phyloP scores from a whole-genome alignment of 2,113 vertebrate species.

The Megaceryle torquata region DNA sequence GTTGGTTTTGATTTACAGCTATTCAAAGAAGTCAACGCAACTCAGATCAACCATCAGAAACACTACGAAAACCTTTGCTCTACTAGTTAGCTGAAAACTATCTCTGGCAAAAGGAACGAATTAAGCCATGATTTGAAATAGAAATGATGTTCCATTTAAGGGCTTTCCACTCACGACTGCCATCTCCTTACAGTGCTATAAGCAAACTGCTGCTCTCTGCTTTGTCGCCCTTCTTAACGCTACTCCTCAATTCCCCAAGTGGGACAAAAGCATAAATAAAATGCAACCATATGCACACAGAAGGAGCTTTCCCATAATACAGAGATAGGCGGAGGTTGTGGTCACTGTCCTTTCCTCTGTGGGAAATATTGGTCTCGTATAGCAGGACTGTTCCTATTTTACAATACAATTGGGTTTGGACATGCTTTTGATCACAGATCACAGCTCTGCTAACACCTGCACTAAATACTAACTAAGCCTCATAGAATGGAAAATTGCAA shows the following conservation, averaged over 20 bases:
- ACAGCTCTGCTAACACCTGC: slow-evolving; percentile 70
- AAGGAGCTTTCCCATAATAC: slow-evolving; percentile 48
- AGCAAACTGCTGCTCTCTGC: slow-evolving; percentile 30
- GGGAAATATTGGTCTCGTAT: slow-evolving; percentile 56
- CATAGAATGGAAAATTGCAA: slow-evolving; percentile 70
- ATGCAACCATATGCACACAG: slow-evolving; percentile 59
- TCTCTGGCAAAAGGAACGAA: slow-evolving; percentile 39
- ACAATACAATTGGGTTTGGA: slow-evolving; percentile 56
- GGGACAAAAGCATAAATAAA: slow-evolving; percentile 59
- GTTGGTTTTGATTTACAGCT: slow-evolving; percentile 51
- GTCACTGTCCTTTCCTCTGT: slow-evolving; percentile 46
- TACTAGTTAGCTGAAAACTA: slow-evolving; percentile 43
- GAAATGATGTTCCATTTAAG: slow-evolving; percentile 36
- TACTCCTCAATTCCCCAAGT: slow-evolving; percentile 29
- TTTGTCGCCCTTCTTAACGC: not conserved
- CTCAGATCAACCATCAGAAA: slow-evolving; percentile 39
- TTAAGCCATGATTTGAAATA: slow-evolving; percentile 42
- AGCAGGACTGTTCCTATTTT: slow-evolving; percentile 58
- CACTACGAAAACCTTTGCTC: slow-evolving; percentile 43
- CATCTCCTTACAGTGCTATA: not conserved
- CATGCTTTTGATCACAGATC: slow-evolving; percentile 71
- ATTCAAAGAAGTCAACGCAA: slow-evolving; percentile 29
- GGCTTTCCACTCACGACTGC: not conserved
- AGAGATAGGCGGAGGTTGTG: slow-evolving; percentile 36
- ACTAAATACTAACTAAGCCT: slow-evolving; percentile 71